Evolutionary conservation across 1,140 invertebrate species (phyloP), one percentile per base, ranked within the genome.

Genomic region (Pachypeltis micranthus): DNA sequence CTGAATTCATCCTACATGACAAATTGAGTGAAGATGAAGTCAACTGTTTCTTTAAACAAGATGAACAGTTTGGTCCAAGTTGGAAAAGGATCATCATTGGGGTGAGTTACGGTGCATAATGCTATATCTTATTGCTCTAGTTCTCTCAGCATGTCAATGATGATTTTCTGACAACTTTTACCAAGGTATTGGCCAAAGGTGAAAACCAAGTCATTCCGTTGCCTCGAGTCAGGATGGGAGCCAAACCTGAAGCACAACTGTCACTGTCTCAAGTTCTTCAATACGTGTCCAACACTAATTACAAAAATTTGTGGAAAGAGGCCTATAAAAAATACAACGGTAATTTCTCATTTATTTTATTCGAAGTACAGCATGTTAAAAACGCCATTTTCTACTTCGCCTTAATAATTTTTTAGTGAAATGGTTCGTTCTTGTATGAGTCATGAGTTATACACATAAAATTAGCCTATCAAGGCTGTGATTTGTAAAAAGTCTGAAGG

Each of bases 221-320:
- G 47, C 85, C 86, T 26, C 76, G 81, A 68, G 70, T 80, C 64
- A 74, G 75, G 44, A 75, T 76, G 65, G 69, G 70, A 65, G 74
- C 72, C 28, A 81, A 76, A 71, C 69, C 76, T 44, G 82, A 84
- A 62, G 69, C 77, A 16, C 81, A 86, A 14, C 75, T 91, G 19
- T 82, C 84, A 23, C 90, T 85, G 71, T 80, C 85, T 7, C 86
- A 90, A 74, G 77, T 90, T 39, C 76, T 91, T 16, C 85, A 86
- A 69, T 89, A 89, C 78, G 84, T 91, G 61, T 81, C 85, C 0
- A 82, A 87, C 71, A 86, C 80, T 29, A 91, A 91, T 77, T 86
- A 87, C 70, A 82, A 85, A 70, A 89, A 88, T 74, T 75, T 90
- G 59, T 91, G 88, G 89, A 89, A 90, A 72, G 83, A 88, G 69